These are phyloP conservation scores for Andrena trimmerana DNA, from an alignment of 2,888 invertebrate genomes.

Conservation along the genomic window DNA sequence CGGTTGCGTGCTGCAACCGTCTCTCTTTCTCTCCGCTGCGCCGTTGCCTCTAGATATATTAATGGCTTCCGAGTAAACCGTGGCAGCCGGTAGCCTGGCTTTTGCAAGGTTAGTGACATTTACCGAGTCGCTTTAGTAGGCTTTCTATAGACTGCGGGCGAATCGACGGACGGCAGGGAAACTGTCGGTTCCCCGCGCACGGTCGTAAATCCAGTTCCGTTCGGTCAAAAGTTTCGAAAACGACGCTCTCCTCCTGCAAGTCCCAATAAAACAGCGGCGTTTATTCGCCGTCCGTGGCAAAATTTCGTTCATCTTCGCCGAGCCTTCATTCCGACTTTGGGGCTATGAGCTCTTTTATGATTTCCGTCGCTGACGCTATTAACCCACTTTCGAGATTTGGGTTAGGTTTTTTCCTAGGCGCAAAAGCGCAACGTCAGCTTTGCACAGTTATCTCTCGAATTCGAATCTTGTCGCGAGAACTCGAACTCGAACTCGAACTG, in stretches of 20 bases:
- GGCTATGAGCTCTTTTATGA: not conserved
- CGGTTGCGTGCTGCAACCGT: constrained; percentile 11
- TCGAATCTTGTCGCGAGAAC: not conserved
- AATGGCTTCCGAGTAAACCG: constrained; percentile 43
- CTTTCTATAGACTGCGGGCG: constrained; percentile 45
- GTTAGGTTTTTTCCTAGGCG: too few relatives aligned
- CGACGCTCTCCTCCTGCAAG: constrained; percentile 31
- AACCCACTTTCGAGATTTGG: too few relatives aligned
- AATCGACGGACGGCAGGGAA: not conserved
- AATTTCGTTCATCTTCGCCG: constrained; percentile 6
- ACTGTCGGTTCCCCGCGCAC: not conserved
- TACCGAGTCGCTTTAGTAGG: constrained; percentile 37
- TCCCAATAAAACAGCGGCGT: constrained; percentile 13
- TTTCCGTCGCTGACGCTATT: too few relatives aligned
- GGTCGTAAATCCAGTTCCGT: constrained; percentile 33
- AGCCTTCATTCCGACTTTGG: not conserved
- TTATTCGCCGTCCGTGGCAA: not conserved
- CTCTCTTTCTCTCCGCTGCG: constrained; percentile 12
- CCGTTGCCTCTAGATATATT: constrained; percentile 24
- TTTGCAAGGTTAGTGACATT: constrained; percentile 71
- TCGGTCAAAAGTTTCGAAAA: constrained; percentile 19
- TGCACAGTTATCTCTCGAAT: not conserved
- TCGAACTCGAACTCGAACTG: too few relatives aligned
- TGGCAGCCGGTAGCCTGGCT: constrained; percentile 26
- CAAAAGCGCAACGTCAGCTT: too few relatives aligned